A percentile compares a stretch with the other conserved stretches of the same genome.
Evolutionary conservation across 2,888 invertebrate species (phyloP).

Genomic region (Synergus gifuensis): DNA sequence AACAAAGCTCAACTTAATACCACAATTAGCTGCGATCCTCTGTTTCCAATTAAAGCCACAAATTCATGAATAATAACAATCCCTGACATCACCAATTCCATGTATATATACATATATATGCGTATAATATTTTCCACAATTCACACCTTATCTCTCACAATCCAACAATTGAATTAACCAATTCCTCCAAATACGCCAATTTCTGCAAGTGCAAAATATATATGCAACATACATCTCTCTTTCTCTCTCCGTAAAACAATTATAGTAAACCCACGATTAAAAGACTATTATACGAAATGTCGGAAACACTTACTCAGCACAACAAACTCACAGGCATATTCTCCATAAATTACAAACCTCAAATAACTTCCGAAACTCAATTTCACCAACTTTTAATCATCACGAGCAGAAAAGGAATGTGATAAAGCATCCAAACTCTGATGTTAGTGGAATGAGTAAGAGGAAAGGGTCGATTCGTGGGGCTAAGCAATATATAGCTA

Average conservation of each 20-base stretch:
- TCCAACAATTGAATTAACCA: neutral
- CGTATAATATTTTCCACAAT: too few species aligned
- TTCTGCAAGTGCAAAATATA: slow-evolving; percentile 6
- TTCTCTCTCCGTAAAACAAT: neutral
- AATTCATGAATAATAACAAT: too few species aligned
- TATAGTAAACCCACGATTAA: slow-evolving; percentile 3
- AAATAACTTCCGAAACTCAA: slow-evolving; percentile 34
- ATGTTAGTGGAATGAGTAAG: neutral
- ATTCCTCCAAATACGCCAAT: neutral
- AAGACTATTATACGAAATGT: slow-evolving; percentile 18
- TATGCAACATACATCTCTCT: neutral
- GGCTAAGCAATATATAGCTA: slow-evolving; percentile 15
- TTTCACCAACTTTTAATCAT: slow-evolving; percentile 33
- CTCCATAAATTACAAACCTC: slow-evolving; percentile 38
- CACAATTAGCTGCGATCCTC: too few species aligned
- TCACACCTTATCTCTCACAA: neutral
- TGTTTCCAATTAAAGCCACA: too few species aligned
- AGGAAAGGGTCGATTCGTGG: neutral
- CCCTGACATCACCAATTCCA: too few species aligned
- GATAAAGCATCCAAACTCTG: slow-evolving; percentile 27
- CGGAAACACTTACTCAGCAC: slow-evolving; percentile 15
- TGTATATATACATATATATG: too few species aligned
- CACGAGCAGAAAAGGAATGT: slow-evolving; percentile 17
- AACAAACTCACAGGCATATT: slow-evolving; percentile 8
- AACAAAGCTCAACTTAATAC: too few species aligned